Evolutionary conservation across 2,888 invertebrate species (phyloP).

Genomic region (Cenopis cana): DNA sequence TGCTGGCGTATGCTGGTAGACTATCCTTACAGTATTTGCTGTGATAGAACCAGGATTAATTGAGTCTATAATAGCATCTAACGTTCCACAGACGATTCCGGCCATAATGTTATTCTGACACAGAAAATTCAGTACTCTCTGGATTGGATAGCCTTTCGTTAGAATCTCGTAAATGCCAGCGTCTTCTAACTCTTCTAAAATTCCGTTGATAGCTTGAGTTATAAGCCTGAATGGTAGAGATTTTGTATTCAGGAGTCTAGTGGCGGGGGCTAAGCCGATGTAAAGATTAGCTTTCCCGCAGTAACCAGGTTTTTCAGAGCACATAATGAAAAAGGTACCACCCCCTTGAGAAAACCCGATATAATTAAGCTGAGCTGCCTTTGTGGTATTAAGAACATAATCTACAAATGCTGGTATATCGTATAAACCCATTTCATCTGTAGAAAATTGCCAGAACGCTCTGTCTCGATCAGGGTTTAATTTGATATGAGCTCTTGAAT

Average conservation of each 20-base stretch:
- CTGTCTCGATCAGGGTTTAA: conserved; percentile 64
- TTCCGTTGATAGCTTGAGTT: conserved; percentile 16
- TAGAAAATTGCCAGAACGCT: conserved; percentile 82
- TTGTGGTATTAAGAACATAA: conserved; percentile 9
- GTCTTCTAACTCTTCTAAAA: conserved; percentile 16
- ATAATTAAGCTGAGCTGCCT: conserved; percentile 16
- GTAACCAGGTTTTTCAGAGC: conserved; percentile 81
- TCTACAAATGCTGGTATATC: conserved; percentile 85
- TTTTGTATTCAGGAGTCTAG: conserved; percentile 68
- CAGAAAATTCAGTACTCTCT: conserved; percentile 11
- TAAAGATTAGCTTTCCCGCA: conserved; percentile 83
- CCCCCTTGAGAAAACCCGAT: conserved; percentile 35
- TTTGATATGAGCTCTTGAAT: conserved; percentile 78
- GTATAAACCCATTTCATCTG: conserved; percentile 85
- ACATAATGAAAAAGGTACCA: conserved; percentile 69
- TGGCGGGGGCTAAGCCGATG: conserved; percentile 85
- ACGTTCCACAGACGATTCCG: background rate
- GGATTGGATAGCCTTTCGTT: conserved; percentile 29
- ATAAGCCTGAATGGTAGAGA: conserved; percentile 22
- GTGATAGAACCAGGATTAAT: conserved; percentile 25
- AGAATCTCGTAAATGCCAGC: conserved; percentile 29
- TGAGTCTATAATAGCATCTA: conserved; percentile 17
- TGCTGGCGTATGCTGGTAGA: conserved; percentile 25
- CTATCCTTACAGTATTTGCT: conserved; percentile 5
- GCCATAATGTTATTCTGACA: conserved; percentile 13